Percentiles rank a stretch among this genome's conserved stretches.
These are phyloP conservation scores for Ips typographus DNA, from an alignment of 1,140 invertebrate species.

Conservation along the genomic window DNA sequence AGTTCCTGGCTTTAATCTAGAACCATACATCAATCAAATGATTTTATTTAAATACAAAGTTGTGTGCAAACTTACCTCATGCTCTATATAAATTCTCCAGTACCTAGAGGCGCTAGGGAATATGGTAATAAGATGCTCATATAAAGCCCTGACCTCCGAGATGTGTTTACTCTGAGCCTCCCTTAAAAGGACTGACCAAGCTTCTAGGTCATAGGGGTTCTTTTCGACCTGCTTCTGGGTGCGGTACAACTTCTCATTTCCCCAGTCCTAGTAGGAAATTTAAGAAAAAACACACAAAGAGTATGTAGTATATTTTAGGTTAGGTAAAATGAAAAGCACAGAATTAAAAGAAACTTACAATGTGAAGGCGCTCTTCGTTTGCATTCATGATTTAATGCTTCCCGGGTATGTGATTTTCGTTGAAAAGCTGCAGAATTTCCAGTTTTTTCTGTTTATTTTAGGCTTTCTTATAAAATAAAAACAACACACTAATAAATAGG, in stretches of 20 bases:
- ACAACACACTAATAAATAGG: too few relatives aligned
- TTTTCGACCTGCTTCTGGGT: slow-evolving; percentile 81
- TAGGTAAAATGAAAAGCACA: slow-evolving; percentile 7
- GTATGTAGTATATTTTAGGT: slow-evolving; percentile 3
- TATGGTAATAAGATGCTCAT: slow-evolving; percentile 89
- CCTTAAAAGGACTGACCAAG: slow-evolving; percentile 92
- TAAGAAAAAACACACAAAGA: slow-evolving; percentile 7
- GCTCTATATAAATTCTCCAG: slow-evolving; percentile 99
- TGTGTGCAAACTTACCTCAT: slow-evolving; percentile 72
- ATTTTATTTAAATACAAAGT: neutral
- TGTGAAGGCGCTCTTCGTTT: slow-evolving; percentile 49
- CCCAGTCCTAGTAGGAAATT: slow-evolving; percentile 69
- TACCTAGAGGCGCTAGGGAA: slow-evolving; percentile 96
- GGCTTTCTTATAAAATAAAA: too few relatives aligned
- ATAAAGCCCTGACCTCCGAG: slow-evolving; percentile 86
- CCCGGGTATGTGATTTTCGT: too few relatives aligned
- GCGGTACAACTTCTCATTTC: slow-evolving; percentile 76
- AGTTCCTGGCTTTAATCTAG: slow-evolving; percentile 92
- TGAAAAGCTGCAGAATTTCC: too few relatives aligned
- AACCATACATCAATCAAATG: slow-evolving; percentile 48
- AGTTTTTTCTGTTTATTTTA: too few relatives aligned
- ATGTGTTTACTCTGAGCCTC: slow-evolving; percentile 91
- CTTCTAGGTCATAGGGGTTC: slow-evolving; percentile 91
- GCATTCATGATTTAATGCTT: neutral
- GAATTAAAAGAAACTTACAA: slow-evolving; percentile 42